Base-by-base conservation (phyloP, 2,888 invertebrate genomes). In the Ctenicera cuprea region DNA sequence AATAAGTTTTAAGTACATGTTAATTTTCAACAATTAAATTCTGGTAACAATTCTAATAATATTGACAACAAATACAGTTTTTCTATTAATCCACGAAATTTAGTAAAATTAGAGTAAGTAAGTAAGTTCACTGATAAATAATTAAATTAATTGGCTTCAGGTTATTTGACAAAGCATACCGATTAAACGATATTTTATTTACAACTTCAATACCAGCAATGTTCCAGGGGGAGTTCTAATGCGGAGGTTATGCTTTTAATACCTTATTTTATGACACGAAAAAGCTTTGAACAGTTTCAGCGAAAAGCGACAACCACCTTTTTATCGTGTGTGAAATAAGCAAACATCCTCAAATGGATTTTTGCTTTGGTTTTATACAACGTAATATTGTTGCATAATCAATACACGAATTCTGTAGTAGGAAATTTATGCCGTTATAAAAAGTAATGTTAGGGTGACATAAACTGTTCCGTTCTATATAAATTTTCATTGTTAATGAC, bases 311-410 rank as follows among this genome's bases (percentile, higher is more conserved):
- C 3, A 22, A 38, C 20, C 20, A 18, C 20, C 20, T 59, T 59
- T 59, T 59, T 41, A 59, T 59, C 12, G 59, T 38, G 37, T 37
- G 37, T 57, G 33, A 57, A 57, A 57, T 57, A 54, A 57, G 33
- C 37, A 57, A 57, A 5, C 33, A 37, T 37, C 38, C 11, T 12
- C 7, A 18, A 18, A 38, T 59, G 38, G 3, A 59, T 38, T 59
- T 59, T 59, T 59, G 38, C n/a, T 22, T 20, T 37, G 20, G 8
- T 1, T 1, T 45, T 45, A 26, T 38, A 59, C 38, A 11, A 7
- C n/a, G n/a, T 38, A 41, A 38, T 59, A 9, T 38, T 59, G 38
- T 59, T 38, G 11, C 18, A 38, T 33, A 59, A 38, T 59, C 59
- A 59, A 59, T 59, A 59, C 16, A 20, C 9, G 54, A 54, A 30